Evolutionary conservation across 2,797 vertebrate species (phyloP).

Genomic region (Lemur catta): DNA sequence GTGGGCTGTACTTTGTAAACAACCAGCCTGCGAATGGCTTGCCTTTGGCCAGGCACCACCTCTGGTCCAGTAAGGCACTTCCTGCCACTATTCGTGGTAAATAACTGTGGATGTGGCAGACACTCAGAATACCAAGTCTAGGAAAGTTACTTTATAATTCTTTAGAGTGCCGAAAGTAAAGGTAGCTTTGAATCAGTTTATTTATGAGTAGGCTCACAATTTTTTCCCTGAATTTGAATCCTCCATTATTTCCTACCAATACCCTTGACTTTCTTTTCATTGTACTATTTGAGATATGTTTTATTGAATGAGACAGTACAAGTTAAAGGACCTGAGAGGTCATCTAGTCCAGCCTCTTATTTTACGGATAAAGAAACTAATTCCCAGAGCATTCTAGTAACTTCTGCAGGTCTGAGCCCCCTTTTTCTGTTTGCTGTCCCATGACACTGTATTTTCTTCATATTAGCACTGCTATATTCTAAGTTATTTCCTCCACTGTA

Average conservation of each 20-base stretch:
- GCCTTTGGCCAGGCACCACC: accelerated
- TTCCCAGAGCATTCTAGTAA: neutral
- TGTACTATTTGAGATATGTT: neutral
- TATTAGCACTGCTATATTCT: neutral
- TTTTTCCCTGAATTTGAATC: neutral
- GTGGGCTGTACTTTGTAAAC: no score
- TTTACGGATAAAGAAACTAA: neutral
- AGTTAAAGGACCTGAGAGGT: neutral
- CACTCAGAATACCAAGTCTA: neutral
- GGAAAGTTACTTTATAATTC: neutral
- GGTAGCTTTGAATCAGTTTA: neutral
- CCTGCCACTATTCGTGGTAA: neutral
- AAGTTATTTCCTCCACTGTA: neutral
- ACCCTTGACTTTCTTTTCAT: neutral
- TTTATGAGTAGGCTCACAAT: neutral
- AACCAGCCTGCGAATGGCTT: neutral
- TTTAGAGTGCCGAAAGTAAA: neutral
- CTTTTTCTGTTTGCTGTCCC: neutral
- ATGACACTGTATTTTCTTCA: neutral
- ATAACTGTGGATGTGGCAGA: neutral
- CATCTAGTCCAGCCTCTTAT: neutral
- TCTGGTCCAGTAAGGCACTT: neutral
- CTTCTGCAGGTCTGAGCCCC: no score
- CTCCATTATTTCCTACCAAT: neutral
- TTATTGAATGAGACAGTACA: neutral